phyloP scores from a whole-genome alignment of 2,888 invertebrate species.

The Thysanoteuthis rhombus region DNA sequence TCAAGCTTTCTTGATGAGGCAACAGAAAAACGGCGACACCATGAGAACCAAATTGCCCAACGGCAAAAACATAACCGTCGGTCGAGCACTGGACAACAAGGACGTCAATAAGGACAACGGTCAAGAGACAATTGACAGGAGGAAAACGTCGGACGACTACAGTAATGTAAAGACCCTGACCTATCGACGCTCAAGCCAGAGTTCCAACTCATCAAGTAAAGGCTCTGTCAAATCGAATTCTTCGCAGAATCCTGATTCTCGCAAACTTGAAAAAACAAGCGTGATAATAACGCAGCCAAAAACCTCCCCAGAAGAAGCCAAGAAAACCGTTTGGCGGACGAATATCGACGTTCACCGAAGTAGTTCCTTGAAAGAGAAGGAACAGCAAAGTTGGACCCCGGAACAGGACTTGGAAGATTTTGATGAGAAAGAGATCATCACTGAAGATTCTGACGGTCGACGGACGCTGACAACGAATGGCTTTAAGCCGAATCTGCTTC shows the following conservation, averaged over 20 bases:
- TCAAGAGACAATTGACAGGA: neutral
- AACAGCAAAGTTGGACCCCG: conserved; percentile 49
- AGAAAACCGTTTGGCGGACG: conserved; percentile 18
- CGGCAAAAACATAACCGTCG: neutral
- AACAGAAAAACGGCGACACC: conserved; percentile 24
- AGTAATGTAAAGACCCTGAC: neutral
- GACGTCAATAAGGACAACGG: neutral
- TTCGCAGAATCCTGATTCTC: neutral
- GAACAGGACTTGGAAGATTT: conserved; percentile 55
- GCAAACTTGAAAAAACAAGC: neutral
- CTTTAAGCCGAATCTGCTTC: conserved; percentile 54
- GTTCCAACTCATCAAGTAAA: neutral
- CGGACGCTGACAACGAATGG: conserved; percentile 42
- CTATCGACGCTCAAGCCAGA: neutral
- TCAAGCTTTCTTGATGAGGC: conserved; percentile 41
- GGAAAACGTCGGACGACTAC: neutral
- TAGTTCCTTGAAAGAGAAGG: neutral
- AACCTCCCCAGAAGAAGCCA: neutral
- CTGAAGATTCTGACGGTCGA: neutral
- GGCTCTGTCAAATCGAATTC: conserved; percentile 20
- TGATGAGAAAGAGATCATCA: conserved; percentile 53
- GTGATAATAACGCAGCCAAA: neutral
- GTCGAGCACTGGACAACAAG: neutral
- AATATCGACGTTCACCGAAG: conserved; percentile 40
- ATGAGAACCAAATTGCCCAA: conserved; percentile 26